Percentiles rank a stretch among this genome's conserved stretches.
Evolutionary conservation across 2,888 invertebrate genomes (phyloP).

Genomic region (Drosophila cognata): DNA sequence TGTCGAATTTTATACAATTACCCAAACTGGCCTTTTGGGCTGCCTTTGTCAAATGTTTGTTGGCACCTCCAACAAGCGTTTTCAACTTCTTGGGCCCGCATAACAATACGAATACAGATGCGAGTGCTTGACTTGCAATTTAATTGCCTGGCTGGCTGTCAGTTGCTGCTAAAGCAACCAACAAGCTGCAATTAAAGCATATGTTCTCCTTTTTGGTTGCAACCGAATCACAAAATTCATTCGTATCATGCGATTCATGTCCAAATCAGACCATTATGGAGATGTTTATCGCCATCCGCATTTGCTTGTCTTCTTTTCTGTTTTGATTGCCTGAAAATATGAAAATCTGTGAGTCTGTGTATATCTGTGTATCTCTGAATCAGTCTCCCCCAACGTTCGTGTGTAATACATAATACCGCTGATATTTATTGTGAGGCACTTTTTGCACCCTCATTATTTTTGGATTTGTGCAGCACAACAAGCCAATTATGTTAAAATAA

Average conservation of each 20-base stretch:
- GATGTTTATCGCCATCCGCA: slow-evolving; percentile 76
- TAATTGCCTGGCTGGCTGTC: slow-evolving; percentile 52
- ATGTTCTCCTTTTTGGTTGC: slow-evolving; percentile 45
- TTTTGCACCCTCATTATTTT: slow-evolving; percentile 75
- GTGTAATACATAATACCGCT: slow-evolving; percentile 44
- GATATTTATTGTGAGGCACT: slow-evolving; percentile 49
- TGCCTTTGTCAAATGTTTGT: slow-evolving; percentile 55
- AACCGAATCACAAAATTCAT: slow-evolving; percentile 20
- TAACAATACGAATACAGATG: slow-evolving; percentile 29
- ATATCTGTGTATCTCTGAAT: slow-evolving; percentile 7
- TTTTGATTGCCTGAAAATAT: slow-evolving; percentile 60
- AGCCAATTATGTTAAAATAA: slow-evolving; percentile 78
- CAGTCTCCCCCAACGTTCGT: slow-evolving; percentile 21
- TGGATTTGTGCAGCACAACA: slow-evolving; percentile 69
- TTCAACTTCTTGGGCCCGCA: slow-evolving; percentile 55
- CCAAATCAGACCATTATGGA: slow-evolving; percentile 77
- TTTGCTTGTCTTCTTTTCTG: slow-evolving; percentile 57
- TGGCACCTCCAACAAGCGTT: slow-evolving; percentile 53
- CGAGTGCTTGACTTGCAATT: slow-evolving; percentile 52
- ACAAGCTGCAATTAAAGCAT: slow-evolving; percentile 77
- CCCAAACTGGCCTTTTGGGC: slow-evolving; percentile 15
- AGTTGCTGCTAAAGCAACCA: slow-evolving; percentile 25
- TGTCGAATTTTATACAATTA: slow-evolving; percentile 9
- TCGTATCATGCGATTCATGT: slow-evolving; percentile 48
- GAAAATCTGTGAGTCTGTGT: slow-evolving; percentile 46